phyloP scores from a whole-genome alignment of 2,888 invertebrate species.

The Drosophila algonquin region DNA sequence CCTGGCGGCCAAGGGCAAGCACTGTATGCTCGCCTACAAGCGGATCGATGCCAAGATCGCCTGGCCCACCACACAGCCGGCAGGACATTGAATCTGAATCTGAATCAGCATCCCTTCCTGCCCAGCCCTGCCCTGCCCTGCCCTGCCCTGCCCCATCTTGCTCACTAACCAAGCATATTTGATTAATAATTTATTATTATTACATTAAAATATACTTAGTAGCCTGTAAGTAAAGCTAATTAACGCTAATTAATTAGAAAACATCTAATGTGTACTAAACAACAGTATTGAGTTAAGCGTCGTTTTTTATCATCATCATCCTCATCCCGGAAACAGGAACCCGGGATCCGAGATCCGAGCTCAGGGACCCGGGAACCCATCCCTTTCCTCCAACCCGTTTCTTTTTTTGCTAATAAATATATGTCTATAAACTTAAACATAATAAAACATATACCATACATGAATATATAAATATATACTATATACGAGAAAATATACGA shows the following conservation, averaged over 20 bases:
- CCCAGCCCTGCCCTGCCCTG: background rate
- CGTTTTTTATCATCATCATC: constrained; percentile 15
- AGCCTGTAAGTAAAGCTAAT: constrained; percentile 73
- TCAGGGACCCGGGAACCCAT: background rate
- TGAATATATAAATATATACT: constrained; percentile 31
- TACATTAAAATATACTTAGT: constrained; percentile 77
- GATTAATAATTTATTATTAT: constrained; percentile 78
- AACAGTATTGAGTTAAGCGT: constrained; percentile 76
- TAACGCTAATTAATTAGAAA: constrained; percentile 50
- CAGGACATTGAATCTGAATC: constrained; percentile 20
- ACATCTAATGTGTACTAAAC: constrained; percentile 76
- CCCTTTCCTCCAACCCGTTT: background rate
- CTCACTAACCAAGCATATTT: constrained; percentile 75
- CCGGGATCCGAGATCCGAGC: background rate
- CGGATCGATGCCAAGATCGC: constrained; percentile 98
- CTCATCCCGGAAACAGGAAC: background rate
- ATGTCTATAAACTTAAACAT: constrained; percentile 28
- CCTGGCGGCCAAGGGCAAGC: constrained; percentile 89
- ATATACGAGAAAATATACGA: background rate
- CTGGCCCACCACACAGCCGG: constrained; percentile 88
- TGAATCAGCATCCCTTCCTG: background rate
- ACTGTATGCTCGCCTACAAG: constrained; percentile 97
- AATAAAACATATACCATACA: constrained; percentile 48
- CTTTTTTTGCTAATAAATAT: constrained; percentile 64
- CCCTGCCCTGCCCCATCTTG: constrained; percentile 48